Evolutionary conservation across 2,113 vertebrate genomes (phyloP).

Genomic region (Gavia stellata): DNA sequence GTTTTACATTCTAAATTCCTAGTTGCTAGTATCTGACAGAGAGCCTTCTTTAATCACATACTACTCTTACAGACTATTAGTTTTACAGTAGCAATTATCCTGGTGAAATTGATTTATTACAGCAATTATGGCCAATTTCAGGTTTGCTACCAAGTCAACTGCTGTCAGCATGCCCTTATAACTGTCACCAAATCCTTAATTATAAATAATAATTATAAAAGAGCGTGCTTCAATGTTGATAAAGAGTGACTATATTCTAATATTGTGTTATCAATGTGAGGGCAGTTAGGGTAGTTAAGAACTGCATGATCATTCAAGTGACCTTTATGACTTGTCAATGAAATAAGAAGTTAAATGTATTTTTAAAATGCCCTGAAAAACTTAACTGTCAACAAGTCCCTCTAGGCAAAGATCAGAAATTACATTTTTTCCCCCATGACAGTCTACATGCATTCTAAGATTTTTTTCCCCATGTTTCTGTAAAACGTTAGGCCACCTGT

Average conservation of each 20-base stretch:
- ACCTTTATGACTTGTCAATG: not conserved
- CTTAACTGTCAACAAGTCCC: not conserved
- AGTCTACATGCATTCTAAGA: not conserved
- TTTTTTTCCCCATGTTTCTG: not conserved
- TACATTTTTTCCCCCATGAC: accelerated
- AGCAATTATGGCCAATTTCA: conserved; percentile 4
- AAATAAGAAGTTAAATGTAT: not conserved
- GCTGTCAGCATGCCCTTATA: not conserved
- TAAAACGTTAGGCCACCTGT: not conserved
- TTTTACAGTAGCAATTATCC: conserved; percentile 35
- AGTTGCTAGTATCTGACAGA: not conserved
- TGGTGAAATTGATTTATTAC: conserved; percentile 30
- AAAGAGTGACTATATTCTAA: not conserved
- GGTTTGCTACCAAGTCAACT: not conserved
- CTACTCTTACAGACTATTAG: not conserved
- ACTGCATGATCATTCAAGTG: not conserved
- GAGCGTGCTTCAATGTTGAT: not conserved
- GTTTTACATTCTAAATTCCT: not conserved
- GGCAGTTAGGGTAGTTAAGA: not conserved
- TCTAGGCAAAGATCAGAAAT: not conserved
- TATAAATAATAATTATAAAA: conserved; percentile 10
- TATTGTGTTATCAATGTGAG: not conserved
- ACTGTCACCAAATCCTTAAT: not conserved
- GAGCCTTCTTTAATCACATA: not conserved
- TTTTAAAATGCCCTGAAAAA: not conserved